Base-by-base conservation (phyloP, 2,888 invertebrate species). In the Tinea pellionella region DNA sequence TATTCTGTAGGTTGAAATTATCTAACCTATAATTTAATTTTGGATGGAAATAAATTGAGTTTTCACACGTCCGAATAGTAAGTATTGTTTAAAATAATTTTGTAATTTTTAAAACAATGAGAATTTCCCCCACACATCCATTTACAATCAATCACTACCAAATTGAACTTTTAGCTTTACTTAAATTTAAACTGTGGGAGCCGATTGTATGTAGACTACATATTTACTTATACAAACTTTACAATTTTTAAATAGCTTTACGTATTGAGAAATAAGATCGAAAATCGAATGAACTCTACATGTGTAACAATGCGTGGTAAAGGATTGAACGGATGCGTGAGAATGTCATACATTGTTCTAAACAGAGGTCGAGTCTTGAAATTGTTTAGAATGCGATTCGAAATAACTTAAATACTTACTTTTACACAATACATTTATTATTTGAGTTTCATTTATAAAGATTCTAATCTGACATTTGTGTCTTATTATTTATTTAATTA, bases 121-220 rank as follows among this genome's bases (percentile, higher is more conserved):
- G 24, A 24, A 24, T 53, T 53, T 53, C 53, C 24, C 53, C 12
- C 53, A 18, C 18, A 53, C 53, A 53, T 53, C 18, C 53, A 30
- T 57, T 57, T 84, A 78, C 75, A 70, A 79, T 77, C 80, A 81
- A 82, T 82, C 79, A 79, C 77, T 29, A 55, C 19, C 16, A 30
- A 30, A 57, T 57, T 32, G 32, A 32, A 57, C 15, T 15, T 30
- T 29, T 32, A 16, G 57, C 53, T 57, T 72, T 70, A 72, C 70
- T 69, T 71, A 73, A 69, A 61, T 41, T 51, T 59, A 58, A 61
- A 69, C 70, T 80, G 80, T 82, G 82, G 78, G 81, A 82, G 73
- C 75, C 70, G 64, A 57, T 53, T 53, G 53, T 53, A 53, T 6
- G 19, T 24, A 24, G 2, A 3, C 13, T 51, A 15, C 47, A 24